Evolutionary conservation across 2,113 vertebrate species (phyloP).

Genomic region (rabbit (Oryctolagus cuniculus)): mOryCun1.1 NC_091435.1:147751001-147751500

Average conservation of each 20-base stretch:
- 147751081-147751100: not conserved
- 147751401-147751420: not conserved
- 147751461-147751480: not conserved
- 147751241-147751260: not conserved
- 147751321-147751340: not conserved
- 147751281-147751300: slow-evolving; percentile 20
- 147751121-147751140: not conserved
- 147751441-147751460: not conserved
- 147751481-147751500: slow-evolving; percentile 7
- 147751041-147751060: not conserved
- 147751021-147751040: not conserved
- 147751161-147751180: not conserved
- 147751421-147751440: not conserved
- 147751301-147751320: not conserved
- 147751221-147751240: slow-evolving; percentile 1
- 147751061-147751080: not conserved
- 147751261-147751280: not conserved
- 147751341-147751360: not conserved
- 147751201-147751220: not conserved
- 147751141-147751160: not conserved
- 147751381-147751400: not conserved
- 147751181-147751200: slow-evolving; percentile 33
- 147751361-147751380: not conserved
- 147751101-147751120: slow-evolving; percentile 6
- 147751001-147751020: not conserved